Evolutionary conservation across 1,140 invertebrate genomes (phyloP), one percentile per base, ranked within the genome.

Genomic region (Drosophila lini): DNA sequence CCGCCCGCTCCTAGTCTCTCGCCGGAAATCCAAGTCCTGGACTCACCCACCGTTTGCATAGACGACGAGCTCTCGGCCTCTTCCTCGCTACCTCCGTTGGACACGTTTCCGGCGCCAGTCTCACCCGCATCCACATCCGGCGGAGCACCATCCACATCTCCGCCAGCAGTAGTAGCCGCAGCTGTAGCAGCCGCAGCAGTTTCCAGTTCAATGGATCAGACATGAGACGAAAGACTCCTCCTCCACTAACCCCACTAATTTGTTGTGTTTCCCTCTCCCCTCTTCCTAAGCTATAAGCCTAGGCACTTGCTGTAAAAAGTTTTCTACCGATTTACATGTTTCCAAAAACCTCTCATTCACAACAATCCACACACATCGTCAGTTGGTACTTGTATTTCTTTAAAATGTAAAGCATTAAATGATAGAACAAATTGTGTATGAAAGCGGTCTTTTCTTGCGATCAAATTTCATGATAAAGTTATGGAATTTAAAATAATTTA

Each of bases 211-310:
- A 70, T 34, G 34, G 65, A 60, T 15, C 47, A 60, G 40, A 60
- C 53, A 42, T 74, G 55, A 74, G 42, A 36, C 40, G 62, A 65
- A 36, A 65, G 62, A 65, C 62, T 65, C 41, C 41, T n/a, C 36
- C 25, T 13, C 36, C 16, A 28, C 25, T 13, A 28, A 22, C 13
- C n/a, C 22, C 13, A 11, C 32, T 9, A 16, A n/a, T 31, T 16
- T 28, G 56, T 59, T 64, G 22, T 61, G 32, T 57, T 32, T 41
- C n/a, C 22, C 22, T n/a, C 16, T 38, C 5, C 10, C 34, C 15
- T n/a, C 6, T 8, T n/a, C 28, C 32, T 64, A 45, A 45, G 62
- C 62, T 65, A 5, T 62, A 61, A 45, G 62, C 62, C 15, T 63
- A 15, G n/a, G 15, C 25, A 28, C 13, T 36, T 8, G 10, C 8